phyloP scores from a whole-genome alignment of 2,113 vertebrate species.

The Amphilophus citrinellus region DNA sequence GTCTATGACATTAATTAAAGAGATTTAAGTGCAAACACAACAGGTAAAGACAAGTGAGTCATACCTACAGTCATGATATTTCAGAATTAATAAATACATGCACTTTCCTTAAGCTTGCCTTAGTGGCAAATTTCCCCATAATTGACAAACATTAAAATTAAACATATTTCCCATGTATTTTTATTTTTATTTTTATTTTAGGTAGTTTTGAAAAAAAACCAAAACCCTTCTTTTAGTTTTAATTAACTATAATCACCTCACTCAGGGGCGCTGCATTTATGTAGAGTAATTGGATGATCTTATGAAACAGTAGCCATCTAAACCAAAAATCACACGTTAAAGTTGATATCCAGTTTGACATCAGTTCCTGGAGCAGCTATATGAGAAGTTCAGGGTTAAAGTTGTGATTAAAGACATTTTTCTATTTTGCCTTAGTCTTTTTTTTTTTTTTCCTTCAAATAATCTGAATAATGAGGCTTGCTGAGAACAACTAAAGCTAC shows the following conservation, averaged over 20 bases:
- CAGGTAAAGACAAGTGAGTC: neutral
- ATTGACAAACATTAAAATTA: neutral
- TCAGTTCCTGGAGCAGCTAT: neutral
- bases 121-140: neutral
- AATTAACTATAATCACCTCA: neutral
- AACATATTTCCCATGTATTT: neutral
- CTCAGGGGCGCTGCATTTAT: neutral
- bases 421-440: slow-evolving; percentile 1
- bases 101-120: neutral
- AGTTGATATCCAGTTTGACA: neutral
- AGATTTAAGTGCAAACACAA: neutral
- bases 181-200: neutral
- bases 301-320: neutral
- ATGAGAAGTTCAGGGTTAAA: neutral
- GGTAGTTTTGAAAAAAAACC: neutral
- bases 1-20: neutral
- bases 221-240: neutral
- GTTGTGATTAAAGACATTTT: neutral
- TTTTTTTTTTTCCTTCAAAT: neutral
- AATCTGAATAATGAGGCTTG: slow-evolving; percentile 10
- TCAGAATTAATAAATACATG: neutral
- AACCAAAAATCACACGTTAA: neutral
- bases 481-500: neutral
- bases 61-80: neutral
- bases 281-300: neutral